phyloP scores from a whole-genome alignment of 2,113 vertebrate species.

The Xyliphius kryptos region DNA sequence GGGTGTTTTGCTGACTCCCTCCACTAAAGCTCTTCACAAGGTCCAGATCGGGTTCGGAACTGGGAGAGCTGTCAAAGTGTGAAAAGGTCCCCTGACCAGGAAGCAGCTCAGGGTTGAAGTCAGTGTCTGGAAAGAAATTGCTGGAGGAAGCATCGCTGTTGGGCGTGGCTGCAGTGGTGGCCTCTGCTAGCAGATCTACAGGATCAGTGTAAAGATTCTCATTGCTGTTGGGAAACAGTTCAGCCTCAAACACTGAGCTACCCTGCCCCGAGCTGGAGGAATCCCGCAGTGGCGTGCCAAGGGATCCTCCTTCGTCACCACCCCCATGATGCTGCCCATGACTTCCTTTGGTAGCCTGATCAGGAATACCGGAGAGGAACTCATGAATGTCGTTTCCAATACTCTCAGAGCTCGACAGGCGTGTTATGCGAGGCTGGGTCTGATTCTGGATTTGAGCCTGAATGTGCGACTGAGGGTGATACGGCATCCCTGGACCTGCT shows the following conservation, averaged over 20 bases:
- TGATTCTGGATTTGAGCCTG: conserved; percentile 58
- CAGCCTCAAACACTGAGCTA: conserved; percentile 89
- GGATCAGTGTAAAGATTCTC: conserved; percentile 92
- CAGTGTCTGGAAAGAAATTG: conserved; percentile 88
- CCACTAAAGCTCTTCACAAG: conserved; percentile 82
- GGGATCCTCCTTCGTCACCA: conserved; percentile 79
- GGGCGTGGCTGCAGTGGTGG: conserved; percentile 79
- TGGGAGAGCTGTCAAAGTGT: conserved; percentile 91
- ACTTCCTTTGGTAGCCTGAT: conserved; percentile 82
- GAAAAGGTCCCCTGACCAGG: conserved; percentile 79
- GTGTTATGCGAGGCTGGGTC: conserved; percentile 78
- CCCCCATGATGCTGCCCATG: conserved; percentile 62
- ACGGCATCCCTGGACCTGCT: conserved; percentile 63
- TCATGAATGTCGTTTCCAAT: conserved; percentile 93
- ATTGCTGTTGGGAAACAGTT: conserved; percentile 86
- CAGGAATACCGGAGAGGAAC: conserved; percentile 92
- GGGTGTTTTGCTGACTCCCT: conserved; percentile 69
- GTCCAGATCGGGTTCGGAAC: conserved; percentile 87
- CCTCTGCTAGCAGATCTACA: conserved; percentile 89
- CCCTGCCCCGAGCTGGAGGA: conserved; percentile 95
- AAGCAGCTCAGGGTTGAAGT: conserved; percentile 91
- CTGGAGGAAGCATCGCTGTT: conserved; percentile 88
- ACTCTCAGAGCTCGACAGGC: conserved; percentile 92
- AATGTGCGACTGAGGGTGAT: conserved; percentile 58
- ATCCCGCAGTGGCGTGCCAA: conserved; percentile 90